These are phyloP conservation scores for Hypanus sabinus DNA, from an alignment of 2,113 vertebrate species.

Conservation along the genomic window DNA sequence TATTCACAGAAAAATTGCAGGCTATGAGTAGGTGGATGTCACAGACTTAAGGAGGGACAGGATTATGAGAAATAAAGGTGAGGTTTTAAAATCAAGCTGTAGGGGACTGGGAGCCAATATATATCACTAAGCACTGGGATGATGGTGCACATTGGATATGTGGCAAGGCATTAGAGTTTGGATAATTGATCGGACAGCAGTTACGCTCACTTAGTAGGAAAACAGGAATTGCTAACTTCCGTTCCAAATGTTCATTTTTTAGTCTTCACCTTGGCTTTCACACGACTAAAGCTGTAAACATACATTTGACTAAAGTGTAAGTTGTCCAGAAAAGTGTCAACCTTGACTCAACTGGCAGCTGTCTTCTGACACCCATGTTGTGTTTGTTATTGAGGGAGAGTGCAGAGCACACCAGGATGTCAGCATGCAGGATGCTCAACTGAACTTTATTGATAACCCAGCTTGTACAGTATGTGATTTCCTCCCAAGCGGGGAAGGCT, in stretches of 20 bases:
- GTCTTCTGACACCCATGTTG: background rate
- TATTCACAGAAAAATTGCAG: background rate
- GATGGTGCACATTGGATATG: background rate
- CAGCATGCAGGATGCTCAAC: too few species aligned
- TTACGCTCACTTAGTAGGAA: too few species aligned
- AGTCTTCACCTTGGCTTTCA: background rate
- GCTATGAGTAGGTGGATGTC: background rate
- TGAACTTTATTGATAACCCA: too few species aligned
- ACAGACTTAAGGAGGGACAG: background rate
- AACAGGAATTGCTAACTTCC: background rate
- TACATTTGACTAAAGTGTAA: background rate
- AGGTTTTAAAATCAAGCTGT: background rate
- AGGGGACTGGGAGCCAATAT: background rate
- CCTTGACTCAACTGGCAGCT: background rate
- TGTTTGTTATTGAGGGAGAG: too few species aligned
- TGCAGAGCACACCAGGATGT: too few species aligned
- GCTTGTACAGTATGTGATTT: too few species aligned
- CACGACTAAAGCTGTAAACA: background rate
- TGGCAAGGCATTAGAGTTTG: background rate
- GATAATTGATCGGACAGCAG: background rate
- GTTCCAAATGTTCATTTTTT: background rate
- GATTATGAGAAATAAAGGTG: background rate
- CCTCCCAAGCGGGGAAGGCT: too few species aligned
- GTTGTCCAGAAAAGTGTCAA: background rate
- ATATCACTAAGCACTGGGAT: background rate